Evolutionary conservation across 2,113 vertebrate species (phyloP), one percentile per base, ranked within the genome.

Genomic region (Apistogramma diplotaenia): DNA sequence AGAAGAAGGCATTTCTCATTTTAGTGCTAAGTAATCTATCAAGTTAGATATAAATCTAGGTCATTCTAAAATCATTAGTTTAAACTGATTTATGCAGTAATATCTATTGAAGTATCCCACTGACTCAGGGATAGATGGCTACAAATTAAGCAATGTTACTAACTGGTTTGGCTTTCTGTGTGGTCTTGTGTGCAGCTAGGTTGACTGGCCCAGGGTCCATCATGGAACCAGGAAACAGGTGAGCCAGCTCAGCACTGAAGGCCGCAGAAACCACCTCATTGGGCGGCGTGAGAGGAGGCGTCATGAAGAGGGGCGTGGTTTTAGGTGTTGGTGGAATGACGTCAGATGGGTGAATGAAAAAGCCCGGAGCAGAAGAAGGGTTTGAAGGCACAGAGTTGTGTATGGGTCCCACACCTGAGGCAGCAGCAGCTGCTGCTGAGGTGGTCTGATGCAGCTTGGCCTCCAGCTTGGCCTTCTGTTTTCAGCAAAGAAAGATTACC

Each of bases 251-350:
- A 0, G 97, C 98, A 85, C 97, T 98, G 85, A 99, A 98, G 90
- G 97, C 97, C 13, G 97, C 97, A 1, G 98, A 98, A 81, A 99
- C 97, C 1, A 96, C 96, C 93, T 99, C 98, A 35, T 99, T 99
- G 62, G 98, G 98, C 1, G 98, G 98, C 0, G 98, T 99, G 71
- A 99, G 96, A 76, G 98, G 98, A 13, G 98, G 98, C 62, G 98
- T 99, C 98, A 99, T 99, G 92, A 99, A 99, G 6, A 99, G 96
- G 21, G 98, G 98, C 4, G 98, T 99, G 87, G 98, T 99, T 95
- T 99, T 99, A 60, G 98, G 98, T 51, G 98, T 99, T 3, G 98
- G 98, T 7, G 98, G 98, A 94, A 99, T 99, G 87, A 99, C 98
- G 58, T 99, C 98, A 12, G 97, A 99, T 55, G 98, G 98, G 92